Conservation (phyloP, 2,113 vertebrate genomes). For the Pampusana beccarii region DNA sequence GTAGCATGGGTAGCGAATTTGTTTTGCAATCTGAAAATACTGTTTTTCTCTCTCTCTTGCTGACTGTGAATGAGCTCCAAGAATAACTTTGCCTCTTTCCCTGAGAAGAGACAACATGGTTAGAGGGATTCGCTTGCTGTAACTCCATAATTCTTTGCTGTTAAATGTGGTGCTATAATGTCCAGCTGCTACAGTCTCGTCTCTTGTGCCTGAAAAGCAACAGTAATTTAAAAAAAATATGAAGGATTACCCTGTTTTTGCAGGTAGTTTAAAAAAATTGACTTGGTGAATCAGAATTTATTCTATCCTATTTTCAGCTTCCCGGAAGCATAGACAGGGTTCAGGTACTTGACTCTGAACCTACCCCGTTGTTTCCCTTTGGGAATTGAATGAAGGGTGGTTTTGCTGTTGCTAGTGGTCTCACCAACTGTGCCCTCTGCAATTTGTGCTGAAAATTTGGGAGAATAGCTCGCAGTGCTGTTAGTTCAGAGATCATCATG, state of each 20-base stretch:
- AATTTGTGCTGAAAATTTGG: background rate
- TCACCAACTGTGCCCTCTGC: background rate
- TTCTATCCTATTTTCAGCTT: background rate
- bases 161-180: background rate
- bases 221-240: background rate
- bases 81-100: background rate
- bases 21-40: background rate
- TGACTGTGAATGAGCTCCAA: conserved; percentile 63
- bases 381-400: background rate
- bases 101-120: conserved; percentile 29
- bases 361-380: background rate
- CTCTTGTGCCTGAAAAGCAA: background rate
- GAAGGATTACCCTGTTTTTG: background rate
- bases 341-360: background rate
- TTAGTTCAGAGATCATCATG: background rate
- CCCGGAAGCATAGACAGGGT: background rate
- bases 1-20: background rate
- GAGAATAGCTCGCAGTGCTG: background rate
- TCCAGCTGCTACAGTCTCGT: background rate
- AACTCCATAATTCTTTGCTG: background rate
- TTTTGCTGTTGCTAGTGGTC: background rate
- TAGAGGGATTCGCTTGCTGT: background rate
- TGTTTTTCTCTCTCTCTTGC: background rate
- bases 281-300: background rate
- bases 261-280: background rate